These are phyloP conservation scores for Panopea generosa DNA, from an alignment of 2,888 invertebrate species.

Conservation along the genomic window DNA sequence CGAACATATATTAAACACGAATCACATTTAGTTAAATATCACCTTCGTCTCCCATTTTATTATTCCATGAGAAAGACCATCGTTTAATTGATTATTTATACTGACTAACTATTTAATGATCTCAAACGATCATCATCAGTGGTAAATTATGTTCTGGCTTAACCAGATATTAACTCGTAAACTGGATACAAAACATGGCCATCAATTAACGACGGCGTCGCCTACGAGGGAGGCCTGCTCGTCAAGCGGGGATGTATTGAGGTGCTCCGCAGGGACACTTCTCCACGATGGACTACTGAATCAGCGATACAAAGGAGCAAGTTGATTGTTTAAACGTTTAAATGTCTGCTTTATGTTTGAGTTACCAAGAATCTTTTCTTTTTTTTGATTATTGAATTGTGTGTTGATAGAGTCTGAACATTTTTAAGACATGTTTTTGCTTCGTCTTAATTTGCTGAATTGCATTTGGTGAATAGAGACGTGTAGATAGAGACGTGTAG, in stretches of 20 bases:
- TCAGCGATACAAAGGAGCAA: too few species aligned
- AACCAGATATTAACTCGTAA: conserved; percentile 44
- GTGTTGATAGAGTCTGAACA: too few species aligned
- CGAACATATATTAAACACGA: conserved; percentile 44
- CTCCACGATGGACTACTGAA: too few species aligned
- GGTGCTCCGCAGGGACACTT: background rate
- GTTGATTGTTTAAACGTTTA: too few species aligned
- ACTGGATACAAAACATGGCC: conserved; percentile 28
- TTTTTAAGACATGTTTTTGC: too few species aligned
- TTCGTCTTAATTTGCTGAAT: too few species aligned
- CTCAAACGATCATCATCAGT: conserved; percentile 36
- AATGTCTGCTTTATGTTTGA: too few species aligned
- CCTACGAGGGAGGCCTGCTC: conserved; percentile 13
- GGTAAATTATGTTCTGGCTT: conserved; percentile 48
- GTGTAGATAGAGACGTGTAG: too few species aligned
- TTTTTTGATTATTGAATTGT: too few species aligned
- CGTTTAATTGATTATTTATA: conserved; percentile 67
- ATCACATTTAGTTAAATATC: conserved; percentile 43
- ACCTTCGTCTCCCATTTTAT: conserved; percentile 41
- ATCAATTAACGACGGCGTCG: conserved; percentile 31
- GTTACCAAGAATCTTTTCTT: too few species aligned
- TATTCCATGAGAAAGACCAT: conserved; percentile 42
- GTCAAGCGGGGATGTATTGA: conserved; percentile 19
- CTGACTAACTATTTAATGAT: conserved; percentile 55
- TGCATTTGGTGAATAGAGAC: too few species aligned